phyloP scores from a whole-genome alignment of 53 echinoderm and acorn worm species.

The Crossaster papposus region DNA sequence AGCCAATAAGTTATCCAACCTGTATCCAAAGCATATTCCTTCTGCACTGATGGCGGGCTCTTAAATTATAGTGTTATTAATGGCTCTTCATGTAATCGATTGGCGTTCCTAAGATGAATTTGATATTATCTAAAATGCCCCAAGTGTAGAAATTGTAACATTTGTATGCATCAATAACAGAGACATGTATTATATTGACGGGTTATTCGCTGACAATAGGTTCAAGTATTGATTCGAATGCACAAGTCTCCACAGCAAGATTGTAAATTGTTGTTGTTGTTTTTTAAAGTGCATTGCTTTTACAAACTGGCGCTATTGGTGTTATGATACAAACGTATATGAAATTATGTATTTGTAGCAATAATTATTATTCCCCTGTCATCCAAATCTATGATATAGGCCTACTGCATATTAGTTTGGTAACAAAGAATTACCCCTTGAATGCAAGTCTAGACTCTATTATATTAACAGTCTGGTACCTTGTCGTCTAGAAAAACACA shows the following conservation, averaged over 20 bases:
- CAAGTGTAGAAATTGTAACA: too few relatives aligned
- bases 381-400: neutral
- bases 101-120: too few relatives aligned
- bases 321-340: neutral
- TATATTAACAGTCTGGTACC: neutral
- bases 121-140: too few relatives aligned
- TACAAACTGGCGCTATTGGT: conserved; percentile 34
- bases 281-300: conserved; percentile 20
- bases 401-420: neutral
- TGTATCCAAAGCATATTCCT: too few relatives aligned
- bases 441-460: neutral
- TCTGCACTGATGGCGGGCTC: too few relatives aligned
- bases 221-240: neutral
- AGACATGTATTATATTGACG: neutral
- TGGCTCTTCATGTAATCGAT: too few relatives aligned
- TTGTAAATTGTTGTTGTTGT: neutral
- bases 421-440: neutral
- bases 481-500: neutral
- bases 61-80: too few relatives aligned
- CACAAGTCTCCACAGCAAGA: neutral
- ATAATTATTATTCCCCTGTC: neutral
- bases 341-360: conserved; percentile 28
- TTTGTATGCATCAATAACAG: too few relatives aligned
- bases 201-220: neutral
- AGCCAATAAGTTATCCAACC: too few relatives aligned